Evolutionary conservation across 2,113 vertebrate species (phyloP).

Genomic region (Gymnobelideus leadbeateri): DNA sequence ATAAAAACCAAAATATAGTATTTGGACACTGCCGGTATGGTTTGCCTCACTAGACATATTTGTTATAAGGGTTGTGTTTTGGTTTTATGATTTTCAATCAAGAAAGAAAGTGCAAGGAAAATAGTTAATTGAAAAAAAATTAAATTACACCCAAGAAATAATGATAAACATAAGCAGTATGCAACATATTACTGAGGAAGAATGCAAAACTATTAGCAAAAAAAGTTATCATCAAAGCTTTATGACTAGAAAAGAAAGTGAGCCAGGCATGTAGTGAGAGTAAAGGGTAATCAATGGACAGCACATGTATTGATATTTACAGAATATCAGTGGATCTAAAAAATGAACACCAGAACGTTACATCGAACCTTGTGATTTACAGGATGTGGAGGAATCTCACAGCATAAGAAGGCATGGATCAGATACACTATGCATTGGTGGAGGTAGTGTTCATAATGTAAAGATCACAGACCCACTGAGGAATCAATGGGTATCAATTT

Average conservation of each 20-base stretch:
- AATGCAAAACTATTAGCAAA: not conserved
- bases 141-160: not conserved
- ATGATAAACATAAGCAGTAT: not conserved
- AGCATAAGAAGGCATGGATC: not conserved
- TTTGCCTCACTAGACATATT: no score
- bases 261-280: not conserved
- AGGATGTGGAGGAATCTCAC: not conserved
- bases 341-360: not conserved
- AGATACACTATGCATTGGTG: no score
- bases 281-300: not conserved
- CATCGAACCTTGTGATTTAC: not conserved
- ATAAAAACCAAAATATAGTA: not conserved
- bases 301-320: not conserved
- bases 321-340: not conserved
- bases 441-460: not conserved
- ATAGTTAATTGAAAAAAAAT: not conserved
- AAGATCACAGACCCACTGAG: not conserved
- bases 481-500: not conserved
- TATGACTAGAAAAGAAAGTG: not conserved
- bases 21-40: no score
- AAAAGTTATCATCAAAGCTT: not conserved
- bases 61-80: no score
- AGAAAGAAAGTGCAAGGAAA: no score
- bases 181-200: not conserved
- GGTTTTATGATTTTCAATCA: no score